A percentile compares a stretch with the other conserved stretches of the same genome.
These are phyloP conservation scores for Cepphus grylle DNA, from an alignment of 2,113 vertebrate genomes.

Conservation along the genomic window DNA sequence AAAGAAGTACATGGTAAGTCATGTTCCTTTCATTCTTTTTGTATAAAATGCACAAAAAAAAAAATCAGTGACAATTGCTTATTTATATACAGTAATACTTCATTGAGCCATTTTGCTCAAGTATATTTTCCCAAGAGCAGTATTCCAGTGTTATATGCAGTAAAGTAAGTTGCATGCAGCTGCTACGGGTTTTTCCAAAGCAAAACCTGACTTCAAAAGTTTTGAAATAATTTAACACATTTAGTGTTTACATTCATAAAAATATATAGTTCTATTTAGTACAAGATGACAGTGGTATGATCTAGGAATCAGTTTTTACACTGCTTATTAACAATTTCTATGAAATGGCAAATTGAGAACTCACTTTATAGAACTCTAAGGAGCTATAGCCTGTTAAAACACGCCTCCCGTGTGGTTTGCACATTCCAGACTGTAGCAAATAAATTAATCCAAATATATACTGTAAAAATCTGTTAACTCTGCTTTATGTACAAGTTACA, in stretches of 20 bases:
- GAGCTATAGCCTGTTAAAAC: background rate
- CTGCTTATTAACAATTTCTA: background rate
- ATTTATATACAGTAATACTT: background rate
- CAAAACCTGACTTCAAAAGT: background rate
- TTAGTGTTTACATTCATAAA: background rate
- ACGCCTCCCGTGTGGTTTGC: background rate
- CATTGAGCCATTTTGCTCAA: background rate
- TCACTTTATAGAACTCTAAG: background rate
- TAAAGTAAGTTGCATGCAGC: background rate
- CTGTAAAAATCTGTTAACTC: background rate
- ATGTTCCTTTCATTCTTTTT: background rate
- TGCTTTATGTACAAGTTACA: background rate
- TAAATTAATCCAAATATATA: background rate
- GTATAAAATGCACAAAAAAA: background rate
- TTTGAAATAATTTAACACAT: background rate
- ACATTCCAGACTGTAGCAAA: background rate
- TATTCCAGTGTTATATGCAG: background rate
- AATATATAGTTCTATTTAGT: background rate
- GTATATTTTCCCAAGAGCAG: background rate
- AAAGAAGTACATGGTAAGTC: background rate
- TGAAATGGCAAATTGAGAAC: background rate
- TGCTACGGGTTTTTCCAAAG: background rate
- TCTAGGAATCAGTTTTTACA: background rate
- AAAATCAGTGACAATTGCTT: background rate
- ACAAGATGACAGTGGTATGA: background rate